Evolutionary conservation across 1,140 invertebrate genomes (phyloP).

Genomic region (Colletes latitarsis): DNA sequence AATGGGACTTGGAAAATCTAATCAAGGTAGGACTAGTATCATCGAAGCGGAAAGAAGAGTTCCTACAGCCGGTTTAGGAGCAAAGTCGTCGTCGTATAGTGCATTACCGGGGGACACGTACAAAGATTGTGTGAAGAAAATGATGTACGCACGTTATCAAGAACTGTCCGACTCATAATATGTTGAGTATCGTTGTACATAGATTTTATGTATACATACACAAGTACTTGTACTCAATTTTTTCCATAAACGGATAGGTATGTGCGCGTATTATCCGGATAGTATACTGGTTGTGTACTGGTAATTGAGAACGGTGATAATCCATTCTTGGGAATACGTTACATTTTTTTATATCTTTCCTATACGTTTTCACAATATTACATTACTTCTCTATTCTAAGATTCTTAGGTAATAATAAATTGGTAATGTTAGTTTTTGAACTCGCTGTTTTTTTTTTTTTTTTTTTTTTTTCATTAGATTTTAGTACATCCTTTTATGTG

Average conservation of each 20-base stretch:
- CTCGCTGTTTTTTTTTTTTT: background rate
- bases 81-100: slow-evolving; percentile 87
- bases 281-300: slow-evolving; percentile 38
- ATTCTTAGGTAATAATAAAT: slow-evolving; percentile 13
- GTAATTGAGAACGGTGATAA: slow-evolving; percentile 50
- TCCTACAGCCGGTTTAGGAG: slow-evolving; percentile 88
- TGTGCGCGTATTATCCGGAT: slow-evolving; percentile 41
- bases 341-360: slow-evolving; percentile 41
- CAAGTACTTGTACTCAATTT: slow-evolving; percentile 53
- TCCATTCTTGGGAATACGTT: slow-evolving; percentile 44
- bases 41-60: slow-evolving; percentile 89
- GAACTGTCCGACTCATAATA: slow-evolving; percentile 85
- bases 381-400: slow-evolving; percentile 18
- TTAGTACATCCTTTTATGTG: slow-evolving; percentile 7
- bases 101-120: slow-evolving; percentile 92
- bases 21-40: slow-evolving; percentile 96
- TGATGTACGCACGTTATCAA: slow-evolving; percentile 92
- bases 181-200: slow-evolving; percentile 45
- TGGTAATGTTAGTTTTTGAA: slow-evolving; percentile 17
- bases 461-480: slow-evolving; percentile 18
- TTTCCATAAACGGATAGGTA: slow-evolving; percentile 59
- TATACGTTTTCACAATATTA: slow-evolving; percentile 15
- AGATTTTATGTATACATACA: slow-evolving; percentile 54
- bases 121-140: slow-evolving; percentile 95
- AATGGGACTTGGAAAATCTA: slow-evolving; percentile 94